Conservation (phyloP, 2,113 vertebrate genomes). For the Gambusia holbrooki region DNA sequence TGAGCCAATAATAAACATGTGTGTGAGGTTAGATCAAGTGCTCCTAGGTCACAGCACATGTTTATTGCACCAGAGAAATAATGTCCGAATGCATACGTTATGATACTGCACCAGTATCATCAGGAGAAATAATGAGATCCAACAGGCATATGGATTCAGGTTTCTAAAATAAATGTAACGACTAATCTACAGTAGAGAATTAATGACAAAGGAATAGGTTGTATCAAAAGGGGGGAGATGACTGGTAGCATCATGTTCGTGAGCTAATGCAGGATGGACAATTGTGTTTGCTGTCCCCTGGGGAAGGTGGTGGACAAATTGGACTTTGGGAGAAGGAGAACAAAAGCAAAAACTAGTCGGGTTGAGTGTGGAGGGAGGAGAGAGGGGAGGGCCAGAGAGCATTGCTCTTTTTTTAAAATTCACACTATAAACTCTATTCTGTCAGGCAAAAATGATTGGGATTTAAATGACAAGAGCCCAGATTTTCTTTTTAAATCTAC, state of each 20-base stretch:
- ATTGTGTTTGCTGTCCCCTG: constrained; percentile 89
- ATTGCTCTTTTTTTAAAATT: constrained; percentile 74
- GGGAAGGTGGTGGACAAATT: constrained; percentile 75
- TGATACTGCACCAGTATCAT: constrained; percentile 99
- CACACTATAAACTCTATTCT: constrained; percentile 71
- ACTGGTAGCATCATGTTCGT: constrained; percentile 93
- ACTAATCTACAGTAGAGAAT: constrained; percentile 93
- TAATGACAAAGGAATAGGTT: constrained; percentile 94
- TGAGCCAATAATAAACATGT: constrained; percentile 99
- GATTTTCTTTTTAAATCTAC: constrained; percentile 39
- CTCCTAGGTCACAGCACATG: constrained; percentile 98
- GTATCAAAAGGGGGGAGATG: constrained; percentile 84
- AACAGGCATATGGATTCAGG: constrained; percentile 99
- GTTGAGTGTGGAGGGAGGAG: constrained; percentile 73
- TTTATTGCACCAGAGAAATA: constrained; percentile 99
- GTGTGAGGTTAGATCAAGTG: constrained; percentile 93
- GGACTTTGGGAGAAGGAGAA: constrained; percentile 52
- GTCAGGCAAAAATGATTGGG: constrained; percentile 63
- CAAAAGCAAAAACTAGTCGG: constrained; percentile 74
- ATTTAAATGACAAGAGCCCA: constrained; percentile 63
- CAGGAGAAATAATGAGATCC: constrained; percentile 97
- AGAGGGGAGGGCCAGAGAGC: constrained; percentile 67
- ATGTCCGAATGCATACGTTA: constrained; percentile 99
- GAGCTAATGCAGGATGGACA: constrained; percentile 96
- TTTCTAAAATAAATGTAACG: constrained; percentile 92